Evolutionary conservation across 2,797 vertebrate genomes (phyloP), one percentile per base, ranked within the genome.

Genomic region (Muscicapa comitata): DNA sequence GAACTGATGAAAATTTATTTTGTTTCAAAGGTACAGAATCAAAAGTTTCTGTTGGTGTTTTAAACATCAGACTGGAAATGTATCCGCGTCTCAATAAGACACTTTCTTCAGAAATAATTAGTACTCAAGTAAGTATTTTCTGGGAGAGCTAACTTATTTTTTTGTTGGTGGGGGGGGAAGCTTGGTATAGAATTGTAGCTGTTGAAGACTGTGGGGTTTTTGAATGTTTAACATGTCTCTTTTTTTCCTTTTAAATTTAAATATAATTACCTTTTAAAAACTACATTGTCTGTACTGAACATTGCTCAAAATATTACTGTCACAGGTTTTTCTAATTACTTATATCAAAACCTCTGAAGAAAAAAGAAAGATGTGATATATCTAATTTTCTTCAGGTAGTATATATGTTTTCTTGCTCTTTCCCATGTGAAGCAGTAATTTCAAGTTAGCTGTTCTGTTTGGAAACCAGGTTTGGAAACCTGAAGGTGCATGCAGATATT

Each of bases 41-140:
- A 95, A 99, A 99, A 97, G 98, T 99, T 84, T 98, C 99, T 88
- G 98, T 98, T 91, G 99, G 99, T 82, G 97, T 99, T 97, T 97
- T 99, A 97, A 99, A 98, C 61, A 96, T 99, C 95, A 99, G 98
- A 92, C 97, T 99, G 95, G 99, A 99, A 97, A 97, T 99, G 84
- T 99, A 98, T 96, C 99, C 99, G 87, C 98, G 97, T 29, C 98
- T 99, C 65, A 97, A 61, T 71, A 98, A 98, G 92, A 97, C 91
- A 3, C 96, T 99, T 63, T 98, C 97, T 94, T 66, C 97, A 75
- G 99, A 99, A 96, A 97, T 99, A 97, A 98, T 99, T 95, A 98
- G 96, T 86, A 99, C 99, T 86, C 99, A 99, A 98, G 99, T 99
- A 96, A 98, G 91, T 96, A 47, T 76, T 79, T 79, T 85, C 20